Evolutionary conservation across 2,113 vertebrate genomes (phyloP).

Genomic region (Piaya cayana): DNA sequence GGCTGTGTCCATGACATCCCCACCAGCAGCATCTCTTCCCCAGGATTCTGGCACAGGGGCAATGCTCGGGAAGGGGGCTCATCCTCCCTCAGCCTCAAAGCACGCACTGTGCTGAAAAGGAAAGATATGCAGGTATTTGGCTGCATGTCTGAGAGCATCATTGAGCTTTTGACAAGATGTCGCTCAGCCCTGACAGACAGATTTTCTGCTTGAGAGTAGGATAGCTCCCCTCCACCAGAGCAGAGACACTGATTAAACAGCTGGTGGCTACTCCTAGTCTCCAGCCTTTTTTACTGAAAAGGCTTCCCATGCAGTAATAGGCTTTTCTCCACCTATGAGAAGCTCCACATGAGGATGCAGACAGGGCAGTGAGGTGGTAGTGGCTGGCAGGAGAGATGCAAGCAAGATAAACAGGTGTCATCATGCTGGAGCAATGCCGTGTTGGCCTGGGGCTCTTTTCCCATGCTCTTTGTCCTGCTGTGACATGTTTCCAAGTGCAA

Average conservation of each 20-base stretch:
- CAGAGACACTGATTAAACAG: background rate
- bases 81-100: background rate
- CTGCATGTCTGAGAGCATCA: background rate
- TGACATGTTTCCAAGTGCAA: background rate
- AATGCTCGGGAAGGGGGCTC: background rate
- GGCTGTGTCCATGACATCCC: background rate
- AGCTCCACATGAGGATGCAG: accelerated
- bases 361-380: accelerated
- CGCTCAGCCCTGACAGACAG: background rate
- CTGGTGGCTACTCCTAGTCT: background rate
- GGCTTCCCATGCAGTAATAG: accelerated
- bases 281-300: background rate
- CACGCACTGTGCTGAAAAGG: background rate
- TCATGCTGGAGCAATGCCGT: accelerated
- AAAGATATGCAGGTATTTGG: background rate
- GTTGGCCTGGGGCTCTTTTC: background rate
- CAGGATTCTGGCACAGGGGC: background rate
- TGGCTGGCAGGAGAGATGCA: background rate
- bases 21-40: background rate
- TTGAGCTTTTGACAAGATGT: background rate
- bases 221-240: accelerated
- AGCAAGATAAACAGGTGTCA: background rate
- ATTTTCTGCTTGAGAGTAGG: background rate
- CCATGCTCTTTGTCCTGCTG: background rate
- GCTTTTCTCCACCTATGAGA: background rate